These are phyloP conservation scores for Orientallactaga sibirica DNA, from an alignment of 2,797 vertebrate species.

Conservation along the genomic window DNA sequence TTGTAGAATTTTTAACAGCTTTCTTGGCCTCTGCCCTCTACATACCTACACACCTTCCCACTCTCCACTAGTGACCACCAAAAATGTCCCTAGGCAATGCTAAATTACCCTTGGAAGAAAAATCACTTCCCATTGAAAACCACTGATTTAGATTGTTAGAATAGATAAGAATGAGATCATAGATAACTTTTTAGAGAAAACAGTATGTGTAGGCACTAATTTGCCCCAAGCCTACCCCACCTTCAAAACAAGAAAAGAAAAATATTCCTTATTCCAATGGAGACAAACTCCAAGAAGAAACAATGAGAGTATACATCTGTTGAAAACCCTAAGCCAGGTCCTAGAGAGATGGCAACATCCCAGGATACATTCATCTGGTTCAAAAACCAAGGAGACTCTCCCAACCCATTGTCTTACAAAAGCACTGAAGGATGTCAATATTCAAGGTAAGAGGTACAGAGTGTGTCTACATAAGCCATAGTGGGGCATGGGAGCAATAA, in stretches of 20 bases:
- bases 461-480: background rate
- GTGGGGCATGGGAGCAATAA: background rate
- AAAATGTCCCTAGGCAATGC: conserved; percentile 32
- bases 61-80: background rate
- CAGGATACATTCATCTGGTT: background rate
- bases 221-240: background rate
- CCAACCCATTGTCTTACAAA: background rate
- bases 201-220: background rate
- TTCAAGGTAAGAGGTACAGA: background rate
- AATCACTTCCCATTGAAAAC: background rate
- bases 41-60: background rate
- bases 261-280: background rate
- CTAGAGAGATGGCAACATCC: background rate
- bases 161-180: background rate
- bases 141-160: background rate
- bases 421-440: background rate
- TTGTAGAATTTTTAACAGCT: background rate
- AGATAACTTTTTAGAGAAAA: background rate
- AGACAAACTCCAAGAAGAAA: background rate
- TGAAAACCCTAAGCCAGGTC: background rate
- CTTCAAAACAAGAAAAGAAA: conserved; percentile 16
- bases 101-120: background rate
- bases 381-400: conserved; percentile 1
- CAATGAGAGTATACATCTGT: background rate
- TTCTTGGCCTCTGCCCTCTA: background rate